Base-by-base conservation (phyloP, 2,888 invertebrate genomes). In the Erebia ligea region DNA sequence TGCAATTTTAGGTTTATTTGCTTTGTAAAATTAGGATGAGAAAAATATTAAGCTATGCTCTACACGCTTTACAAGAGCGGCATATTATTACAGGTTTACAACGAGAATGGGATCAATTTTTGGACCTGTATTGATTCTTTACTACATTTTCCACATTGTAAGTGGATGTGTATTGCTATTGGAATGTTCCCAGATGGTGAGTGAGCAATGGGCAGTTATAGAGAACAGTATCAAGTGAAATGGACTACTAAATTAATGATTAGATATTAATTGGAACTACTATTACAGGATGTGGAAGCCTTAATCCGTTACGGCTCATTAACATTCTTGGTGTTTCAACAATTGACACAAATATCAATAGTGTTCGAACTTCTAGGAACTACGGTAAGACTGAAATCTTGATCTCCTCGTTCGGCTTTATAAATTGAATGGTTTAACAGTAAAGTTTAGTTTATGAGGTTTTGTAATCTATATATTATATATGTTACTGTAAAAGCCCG, bases 181-280 rank as follows among this genome's bases (percentile, higher is more conserved):
- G 15, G 80, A 81, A 68, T 82, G 81, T 71, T 80, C 81, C 6
- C 76, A 77, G 40, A 62, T 81, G 83, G 83, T 83, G 67, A 74
- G 71, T 54, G 17, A 54, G 54, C 54, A 19, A 54, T 54, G 8
- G 10, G 2, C 0, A 19, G 10, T 19, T 0, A 19, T 19, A 19
- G 19, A 10, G 9, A 17, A 9, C 1, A 52, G 9, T 17, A 52
- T 17, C n/a, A 9, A 52, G 1, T 52, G 17, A 9, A 2, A 8
- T 9, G 0, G n/a, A 50, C n/a, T 4, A n/a, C 34, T 34, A 34
- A 52, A 54, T 10, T 19, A 19, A 3, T 17, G 10, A 10, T 3
- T 19, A 5, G 5, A 15, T n/a, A n/a, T 50, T 15, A 15, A 48
- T 54, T 54, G 8, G 3, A 17, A 17, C 9, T 54, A 17, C 10